A percentile compares a stretch with the other conserved stretches of the same genome.
phyloP scores from a whole-genome alignment of 2,113 vertebrate species.

The Crotalus tigris region DNA sequence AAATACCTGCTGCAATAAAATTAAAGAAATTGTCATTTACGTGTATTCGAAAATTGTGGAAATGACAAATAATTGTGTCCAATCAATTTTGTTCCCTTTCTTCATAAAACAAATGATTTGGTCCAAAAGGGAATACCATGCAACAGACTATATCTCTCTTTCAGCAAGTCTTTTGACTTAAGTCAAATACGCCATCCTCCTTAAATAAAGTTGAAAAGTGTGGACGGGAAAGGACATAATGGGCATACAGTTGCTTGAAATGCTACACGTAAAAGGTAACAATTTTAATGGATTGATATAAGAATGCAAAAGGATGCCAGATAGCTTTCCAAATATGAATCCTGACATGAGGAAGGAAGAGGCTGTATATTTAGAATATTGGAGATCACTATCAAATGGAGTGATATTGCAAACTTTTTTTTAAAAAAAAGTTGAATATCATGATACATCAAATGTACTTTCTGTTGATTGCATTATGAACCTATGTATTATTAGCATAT shows the following conservation, averaged over 20 bases:
- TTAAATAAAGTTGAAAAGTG: slow-evolving; percentile 12
- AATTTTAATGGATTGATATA: slow-evolving; percentile 13
- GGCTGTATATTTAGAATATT: not conserved
- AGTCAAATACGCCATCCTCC: slow-evolving; percentile 10
- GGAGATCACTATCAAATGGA: not conserved
- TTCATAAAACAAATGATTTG: not conserved
- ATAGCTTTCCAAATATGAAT: not conserved
- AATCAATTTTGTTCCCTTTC: not conserved
- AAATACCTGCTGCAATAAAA: not conserved
- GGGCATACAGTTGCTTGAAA: slow-evolving; percentile 25
- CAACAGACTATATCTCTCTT: slow-evolving; percentile 24
- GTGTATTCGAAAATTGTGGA: not conserved
- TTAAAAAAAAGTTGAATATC: not conserved
- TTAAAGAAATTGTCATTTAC: not conserved
- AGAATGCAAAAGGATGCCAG: not conserved
- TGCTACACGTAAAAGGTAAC: slow-evolving; percentile 10
- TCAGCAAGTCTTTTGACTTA: slow-evolving; percentile 27
- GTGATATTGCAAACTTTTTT: not conserved
- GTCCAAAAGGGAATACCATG: slow-evolving; percentile 8
- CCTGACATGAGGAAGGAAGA: not conserved
- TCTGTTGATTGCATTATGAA: not conserved
- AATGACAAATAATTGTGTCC: not conserved
- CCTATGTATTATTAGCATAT: not conserved
- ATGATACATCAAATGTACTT: not conserved
- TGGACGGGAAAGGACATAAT: slow-evolving; percentile 24